Evolutionary conservation across 2,797 vertebrate genomes (phyloP).

Genomic region (Lacerta viridis): DNA sequence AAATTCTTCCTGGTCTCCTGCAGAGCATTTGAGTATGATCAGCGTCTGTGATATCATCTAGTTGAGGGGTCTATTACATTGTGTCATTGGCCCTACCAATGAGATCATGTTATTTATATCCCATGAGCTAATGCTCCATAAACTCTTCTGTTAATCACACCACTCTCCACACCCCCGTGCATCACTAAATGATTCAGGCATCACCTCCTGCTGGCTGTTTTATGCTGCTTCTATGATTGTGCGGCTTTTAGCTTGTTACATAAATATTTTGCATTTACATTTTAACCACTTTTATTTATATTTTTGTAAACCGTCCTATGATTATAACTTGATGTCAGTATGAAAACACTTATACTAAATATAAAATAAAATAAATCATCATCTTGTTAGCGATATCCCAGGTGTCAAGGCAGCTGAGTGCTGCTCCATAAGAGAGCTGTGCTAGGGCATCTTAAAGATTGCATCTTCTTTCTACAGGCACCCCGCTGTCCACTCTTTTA

Average conservation of each 20-base stretch:
- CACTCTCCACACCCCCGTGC: not conserved
- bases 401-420: not conserved
- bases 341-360: not conserved
- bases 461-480: conserved; percentile 61
- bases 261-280: not conserved
- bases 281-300: not conserved
- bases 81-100: not conserved
- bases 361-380: not conserved
- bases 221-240: not conserved
- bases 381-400: conserved; percentile 33
- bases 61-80: not conserved
- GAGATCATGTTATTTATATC: not conserved
- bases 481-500: conserved; percentile 52
- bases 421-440: conserved; percentile 49
- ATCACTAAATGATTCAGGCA: conserved; percentile 34
- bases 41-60: conserved; percentile 12
- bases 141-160: conserved; percentile 11
- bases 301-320: not conserved
- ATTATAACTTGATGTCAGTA: not conserved
- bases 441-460: conserved; percentile 62
- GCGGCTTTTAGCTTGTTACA: not conserved
- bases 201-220: conserved; percentile 8
- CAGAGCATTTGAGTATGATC: not conserved
- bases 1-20: not conserved
- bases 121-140: not conserved